Conservation (phyloP, 2,888 invertebrate species). For the Epinotia bilunana region DNA sequence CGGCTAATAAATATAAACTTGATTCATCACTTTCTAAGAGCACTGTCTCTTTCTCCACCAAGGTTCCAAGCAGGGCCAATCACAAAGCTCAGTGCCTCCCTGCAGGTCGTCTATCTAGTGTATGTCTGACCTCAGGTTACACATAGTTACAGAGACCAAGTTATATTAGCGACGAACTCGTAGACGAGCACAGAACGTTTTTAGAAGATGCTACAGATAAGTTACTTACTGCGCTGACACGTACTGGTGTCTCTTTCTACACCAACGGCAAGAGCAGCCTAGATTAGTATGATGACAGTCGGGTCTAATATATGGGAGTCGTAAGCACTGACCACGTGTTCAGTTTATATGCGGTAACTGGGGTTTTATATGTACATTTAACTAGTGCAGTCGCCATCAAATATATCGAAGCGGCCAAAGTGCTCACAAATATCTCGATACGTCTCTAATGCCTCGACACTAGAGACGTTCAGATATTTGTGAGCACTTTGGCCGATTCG, state of each 20-base stretch:
- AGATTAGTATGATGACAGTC: neutral
- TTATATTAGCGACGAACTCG: neutral
- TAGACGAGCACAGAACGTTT: neutral
- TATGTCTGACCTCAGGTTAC: neutral
- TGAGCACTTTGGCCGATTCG: too few species aligned
- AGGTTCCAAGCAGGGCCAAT: neutral
- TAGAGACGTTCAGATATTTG: too few species aligned
- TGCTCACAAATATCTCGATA: too few species aligned
- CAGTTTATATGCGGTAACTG: neutral
- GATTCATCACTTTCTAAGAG: slow-evolving; percentile 11
- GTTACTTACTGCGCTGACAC: neutral
- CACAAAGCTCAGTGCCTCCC: neutral
- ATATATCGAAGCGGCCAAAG: too few species aligned
- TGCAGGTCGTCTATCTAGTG: neutral
- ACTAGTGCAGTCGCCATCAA: too few species aligned
- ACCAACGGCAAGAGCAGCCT: neutral
- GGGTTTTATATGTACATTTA: neutral
- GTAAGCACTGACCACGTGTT: slow-evolving; percentile 27
- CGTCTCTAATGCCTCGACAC: too few species aligned
- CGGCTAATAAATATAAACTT: neutral
- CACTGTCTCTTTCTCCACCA: slow-evolving; percentile 5
- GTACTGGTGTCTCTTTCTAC: neutral
- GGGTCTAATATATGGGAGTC: neutral
- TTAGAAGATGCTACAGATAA: neutral
- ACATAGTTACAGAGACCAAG: neutral